Conservation (phyloP, 2,888 invertebrate species). For the Autographa pulchrina region DNA sequence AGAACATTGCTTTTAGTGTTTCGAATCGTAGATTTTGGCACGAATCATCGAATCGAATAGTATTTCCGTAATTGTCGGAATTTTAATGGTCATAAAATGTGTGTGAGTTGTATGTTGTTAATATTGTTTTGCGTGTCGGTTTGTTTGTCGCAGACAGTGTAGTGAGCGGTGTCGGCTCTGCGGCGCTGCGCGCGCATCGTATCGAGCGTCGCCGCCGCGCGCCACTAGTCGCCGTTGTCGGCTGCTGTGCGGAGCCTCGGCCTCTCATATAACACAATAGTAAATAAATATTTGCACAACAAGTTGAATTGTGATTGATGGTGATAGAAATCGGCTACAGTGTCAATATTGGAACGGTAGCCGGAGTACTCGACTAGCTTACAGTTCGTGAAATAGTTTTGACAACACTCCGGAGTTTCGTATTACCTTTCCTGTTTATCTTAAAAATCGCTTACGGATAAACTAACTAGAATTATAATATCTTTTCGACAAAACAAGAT, state of each 20-base stretch:
- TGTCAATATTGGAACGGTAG: not conserved
- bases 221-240: constrained; percentile 45
- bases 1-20: constrained; percentile 49
- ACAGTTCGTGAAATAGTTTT: not conserved
- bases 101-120: constrained; percentile 28
- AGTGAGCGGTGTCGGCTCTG: constrained; percentile 50
- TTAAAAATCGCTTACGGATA: not conserved
- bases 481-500: not conserved
- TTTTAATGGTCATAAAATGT: constrained; percentile 55
- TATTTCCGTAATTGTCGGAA: constrained; percentile 54
- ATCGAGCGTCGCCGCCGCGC: constrained; percentile 72
- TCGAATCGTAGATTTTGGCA: constrained; percentile 56
- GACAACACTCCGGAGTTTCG: not conserved
- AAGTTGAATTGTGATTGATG: constrained; percentile 18
- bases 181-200: constrained; percentile 81
- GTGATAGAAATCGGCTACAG: not conserved
- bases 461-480: not conserved
- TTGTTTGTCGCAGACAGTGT: constrained; percentile 39
- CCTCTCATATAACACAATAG: constrained; percentile 31
- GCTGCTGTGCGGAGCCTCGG: constrained; percentile 42
- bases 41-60: constrained; percentile 52
- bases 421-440: not conserved
- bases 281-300: constrained; percentile 40
- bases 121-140: constrained; percentile 30
- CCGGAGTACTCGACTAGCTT: not conserved